A percentile compares a stretch with the other conserved stretches of the same genome.
Conservation (phyloP, 2,888 invertebrate genomes). For the Strigamia crassipes region DNA sequence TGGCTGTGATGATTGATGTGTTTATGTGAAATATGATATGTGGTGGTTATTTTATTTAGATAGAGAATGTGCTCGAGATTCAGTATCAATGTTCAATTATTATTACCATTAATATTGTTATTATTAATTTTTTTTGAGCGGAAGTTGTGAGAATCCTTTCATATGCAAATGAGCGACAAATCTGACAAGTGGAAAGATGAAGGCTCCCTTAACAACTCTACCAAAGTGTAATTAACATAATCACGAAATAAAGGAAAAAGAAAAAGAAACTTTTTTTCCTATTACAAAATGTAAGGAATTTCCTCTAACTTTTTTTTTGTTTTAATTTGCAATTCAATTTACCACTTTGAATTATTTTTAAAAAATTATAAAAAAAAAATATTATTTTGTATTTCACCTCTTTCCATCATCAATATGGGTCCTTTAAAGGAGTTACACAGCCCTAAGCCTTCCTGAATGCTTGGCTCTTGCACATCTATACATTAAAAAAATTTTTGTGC, state of each 20-base stretch:
- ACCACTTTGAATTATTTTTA: not conserved
- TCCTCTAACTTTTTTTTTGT: not conserved
- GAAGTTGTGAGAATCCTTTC: slow-evolving; percentile 2
- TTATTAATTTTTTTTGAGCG: not conserved
- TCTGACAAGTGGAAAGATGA: not conserved
- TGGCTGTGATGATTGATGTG: not conserved
- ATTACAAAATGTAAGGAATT: not conserved
- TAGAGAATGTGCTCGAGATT: not conserved
- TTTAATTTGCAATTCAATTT: not conserved
- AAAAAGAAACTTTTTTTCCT: too few relatives aligned
- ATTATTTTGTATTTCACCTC: not conserved
- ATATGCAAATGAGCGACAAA: not conserved
- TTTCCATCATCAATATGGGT: not conserved
- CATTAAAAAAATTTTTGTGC: not conserved
- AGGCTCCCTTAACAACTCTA: not conserved
- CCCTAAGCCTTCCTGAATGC: slow-evolving; percentile 20
- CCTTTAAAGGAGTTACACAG: not conserved
- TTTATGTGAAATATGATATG: slow-evolving; percentile 6
- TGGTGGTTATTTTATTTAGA: not conserved
- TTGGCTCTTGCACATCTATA: not conserved
- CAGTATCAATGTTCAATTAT: not conserved
- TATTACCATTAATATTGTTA: not conserved
- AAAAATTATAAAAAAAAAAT: not conserved
- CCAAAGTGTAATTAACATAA: not conserved
- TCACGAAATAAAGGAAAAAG: not conserved